Conservation (phyloP, 2,888 invertebrate genomes). For the Ormyrus nitidulus region DNA sequence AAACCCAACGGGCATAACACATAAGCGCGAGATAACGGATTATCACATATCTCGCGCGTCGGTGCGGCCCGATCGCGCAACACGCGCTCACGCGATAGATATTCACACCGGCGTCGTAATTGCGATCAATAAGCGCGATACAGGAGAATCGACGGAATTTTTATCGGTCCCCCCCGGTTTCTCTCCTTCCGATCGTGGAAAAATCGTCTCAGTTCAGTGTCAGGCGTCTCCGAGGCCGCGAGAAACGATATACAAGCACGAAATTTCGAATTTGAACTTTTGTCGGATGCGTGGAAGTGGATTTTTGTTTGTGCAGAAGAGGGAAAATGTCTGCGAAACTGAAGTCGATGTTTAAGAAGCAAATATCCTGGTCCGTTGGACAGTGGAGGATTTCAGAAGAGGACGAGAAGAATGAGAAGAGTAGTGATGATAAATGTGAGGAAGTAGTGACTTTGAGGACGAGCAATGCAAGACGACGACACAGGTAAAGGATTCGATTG, state of each 20-base stretch:
- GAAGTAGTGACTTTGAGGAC: neutral
- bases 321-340: slow-evolving; percentile 56
- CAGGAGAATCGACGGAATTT: neutral
- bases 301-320: too few relatives aligned
- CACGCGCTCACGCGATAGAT: slow-evolving; percentile 3
- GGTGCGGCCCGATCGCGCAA: neutral
- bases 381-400: neutral
- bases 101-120: slow-evolving; percentile 34
- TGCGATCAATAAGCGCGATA: slow-evolving; percentile 23
- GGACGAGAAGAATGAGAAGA: too few relatives aligned
- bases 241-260: too few relatives aligned
- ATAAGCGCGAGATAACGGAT: neutral
- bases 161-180: neutral
- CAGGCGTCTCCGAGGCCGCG: too few relatives aligned
- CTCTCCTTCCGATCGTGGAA: too few relatives aligned
- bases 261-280: too few relatives aligned
- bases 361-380: slow-evolving; percentile 45
- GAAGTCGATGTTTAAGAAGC: slow-evolving; percentile 59
- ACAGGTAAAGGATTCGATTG: neutral
- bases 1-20: too few relatives aligned
- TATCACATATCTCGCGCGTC: neutral
- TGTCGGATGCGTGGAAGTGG: too few relatives aligned
- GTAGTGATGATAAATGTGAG: slow-evolving; percentile 1
- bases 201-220: too few relatives aligned
- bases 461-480: neutral